Conservation (phyloP, 2,797 vertebrate species). For the Champsocephalus gunnari region DNA sequence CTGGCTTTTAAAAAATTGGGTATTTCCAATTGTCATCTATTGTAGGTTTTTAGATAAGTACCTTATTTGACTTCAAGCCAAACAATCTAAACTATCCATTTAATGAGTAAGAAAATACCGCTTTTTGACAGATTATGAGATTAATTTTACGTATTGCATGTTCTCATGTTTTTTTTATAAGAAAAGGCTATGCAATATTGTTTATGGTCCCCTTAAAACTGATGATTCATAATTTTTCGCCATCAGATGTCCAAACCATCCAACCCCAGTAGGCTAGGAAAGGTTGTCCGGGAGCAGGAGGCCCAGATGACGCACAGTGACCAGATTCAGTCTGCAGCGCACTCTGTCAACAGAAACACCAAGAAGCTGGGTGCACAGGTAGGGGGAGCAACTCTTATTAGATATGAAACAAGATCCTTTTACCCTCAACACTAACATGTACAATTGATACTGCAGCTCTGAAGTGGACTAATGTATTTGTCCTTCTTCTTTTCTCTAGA, state of each 20-base stretch:
- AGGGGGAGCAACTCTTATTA: background rate
- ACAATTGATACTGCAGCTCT: background rate
- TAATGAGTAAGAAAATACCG: no score
- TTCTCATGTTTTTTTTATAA: background rate
- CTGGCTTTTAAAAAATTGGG: no score
- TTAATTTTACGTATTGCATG: background rate
- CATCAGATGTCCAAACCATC: constrained; percentile 92
- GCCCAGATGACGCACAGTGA: constrained; percentile 75
- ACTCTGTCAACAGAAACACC: constrained; percentile 82
- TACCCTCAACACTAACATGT: background rate
- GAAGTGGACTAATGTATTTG: background rate
- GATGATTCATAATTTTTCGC: constrained; percentile 4
- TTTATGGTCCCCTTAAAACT: background rate
- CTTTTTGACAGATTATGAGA: background rate
- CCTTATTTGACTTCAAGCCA: no score
- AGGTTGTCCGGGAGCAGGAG: constrained; percentile 84
- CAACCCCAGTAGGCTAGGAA: constrained; percentile 87
- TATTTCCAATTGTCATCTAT: no score
- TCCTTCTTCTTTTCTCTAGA: constrained; percentile 67
- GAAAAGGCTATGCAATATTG: background rate
- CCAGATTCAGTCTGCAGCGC: constrained; percentile 68
- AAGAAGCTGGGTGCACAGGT: constrained; percentile 85
- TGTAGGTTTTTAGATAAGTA: no score
- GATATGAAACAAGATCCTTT: background rate
- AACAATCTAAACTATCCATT: no score